These are phyloP conservation scores for Argentina silus DNA, from an alignment of 2,797 vertebrate species.

Conservation along the genomic window DNA sequence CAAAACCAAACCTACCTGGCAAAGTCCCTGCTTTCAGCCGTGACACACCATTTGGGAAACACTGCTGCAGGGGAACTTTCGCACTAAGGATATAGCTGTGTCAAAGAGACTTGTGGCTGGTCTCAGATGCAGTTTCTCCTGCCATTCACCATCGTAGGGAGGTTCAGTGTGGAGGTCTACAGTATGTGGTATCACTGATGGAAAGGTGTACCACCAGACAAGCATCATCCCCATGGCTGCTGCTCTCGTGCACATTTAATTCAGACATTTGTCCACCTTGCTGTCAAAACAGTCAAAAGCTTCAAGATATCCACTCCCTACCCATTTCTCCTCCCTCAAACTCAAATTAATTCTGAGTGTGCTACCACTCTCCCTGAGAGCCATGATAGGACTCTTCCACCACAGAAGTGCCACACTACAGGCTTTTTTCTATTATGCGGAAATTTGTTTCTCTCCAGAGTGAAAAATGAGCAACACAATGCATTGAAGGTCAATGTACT, in stretches of 20 bases:
- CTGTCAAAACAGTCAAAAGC: slow-evolving; percentile 53
- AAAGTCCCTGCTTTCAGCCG: not conserved
- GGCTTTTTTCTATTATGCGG: slow-evolving; percentile 38
- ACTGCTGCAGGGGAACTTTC: not conserved
- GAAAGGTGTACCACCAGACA: slow-evolving; percentile 31
- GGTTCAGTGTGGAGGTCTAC: not conserved
- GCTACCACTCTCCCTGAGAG: slow-evolving; percentile 24
- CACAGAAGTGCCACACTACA: slow-evolving; percentile 38
- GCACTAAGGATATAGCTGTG: not conserved
- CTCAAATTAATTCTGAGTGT: slow-evolving; percentile 46
- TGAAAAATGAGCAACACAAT: slow-evolving; percentile 47
- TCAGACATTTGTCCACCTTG: slow-evolving; percentile 47
- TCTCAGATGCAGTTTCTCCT: not conserved
- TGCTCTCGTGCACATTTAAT: slow-evolving; percentile 57
- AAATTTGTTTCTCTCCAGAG: slow-evolving; percentile 56
- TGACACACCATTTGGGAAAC: not conserved
- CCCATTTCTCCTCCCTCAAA: slow-evolving; percentile 21
- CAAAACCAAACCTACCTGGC: not conserved
- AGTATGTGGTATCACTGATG: slow-evolving; percentile 18
- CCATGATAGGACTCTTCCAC: slow-evolving; percentile 16
- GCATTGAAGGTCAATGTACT: slow-evolving; percentile 69
- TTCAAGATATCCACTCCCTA: slow-evolving; percentile 42
- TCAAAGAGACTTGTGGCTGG: not conserved
- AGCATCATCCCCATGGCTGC: slow-evolving; percentile 25
- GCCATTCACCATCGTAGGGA: slow-evolving; percentile 4